Evolutionary conservation across 1,140 invertebrate species (phyloP).

Genomic region (Zaprionus africanus): DNA sequence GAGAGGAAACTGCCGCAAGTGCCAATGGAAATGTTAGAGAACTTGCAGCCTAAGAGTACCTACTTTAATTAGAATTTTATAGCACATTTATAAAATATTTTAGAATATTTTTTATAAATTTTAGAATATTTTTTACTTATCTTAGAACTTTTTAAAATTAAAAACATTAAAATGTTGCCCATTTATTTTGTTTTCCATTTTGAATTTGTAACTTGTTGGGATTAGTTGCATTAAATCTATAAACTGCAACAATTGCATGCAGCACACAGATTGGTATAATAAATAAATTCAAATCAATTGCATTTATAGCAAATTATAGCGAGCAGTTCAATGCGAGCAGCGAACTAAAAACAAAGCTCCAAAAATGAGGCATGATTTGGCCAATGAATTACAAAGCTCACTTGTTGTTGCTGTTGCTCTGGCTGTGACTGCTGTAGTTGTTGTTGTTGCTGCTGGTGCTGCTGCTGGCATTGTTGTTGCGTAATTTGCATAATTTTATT

Average conservation of each 20-base stretch:
- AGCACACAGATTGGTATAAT: not conserved
- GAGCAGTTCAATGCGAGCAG: not conserved
- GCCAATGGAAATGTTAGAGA: not conserved
- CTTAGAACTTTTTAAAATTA: not conserved
- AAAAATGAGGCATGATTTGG: conserved; percentile 32
- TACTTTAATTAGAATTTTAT: not conserved
- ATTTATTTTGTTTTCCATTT: not conserved
- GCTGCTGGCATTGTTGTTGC: conserved; percentile 13
- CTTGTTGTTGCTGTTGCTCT: not conserved
- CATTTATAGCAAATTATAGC: not conserved
- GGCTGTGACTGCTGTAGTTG: too few species aligned
- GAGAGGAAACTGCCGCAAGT: conserved; percentile 37
- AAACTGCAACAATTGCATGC: not conserved
- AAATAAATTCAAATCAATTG: not conserved
- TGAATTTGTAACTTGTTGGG: not conserved
- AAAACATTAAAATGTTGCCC: not conserved
- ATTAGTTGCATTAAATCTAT: not conserved
- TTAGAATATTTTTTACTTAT: not conserved
- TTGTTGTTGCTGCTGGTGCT: conserved; percentile 10
- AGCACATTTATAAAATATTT: not conserved
- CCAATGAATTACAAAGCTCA: conserved; percentile 17
- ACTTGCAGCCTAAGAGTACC: not conserved
- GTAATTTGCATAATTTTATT: conserved; percentile 76
- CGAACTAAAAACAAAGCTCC: conserved; percentile 1
- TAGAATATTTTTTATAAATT: not conserved